Base-by-base conservation (phyloP, 2,888 invertebrate species). In the Drosophila subquinaria region DNA sequence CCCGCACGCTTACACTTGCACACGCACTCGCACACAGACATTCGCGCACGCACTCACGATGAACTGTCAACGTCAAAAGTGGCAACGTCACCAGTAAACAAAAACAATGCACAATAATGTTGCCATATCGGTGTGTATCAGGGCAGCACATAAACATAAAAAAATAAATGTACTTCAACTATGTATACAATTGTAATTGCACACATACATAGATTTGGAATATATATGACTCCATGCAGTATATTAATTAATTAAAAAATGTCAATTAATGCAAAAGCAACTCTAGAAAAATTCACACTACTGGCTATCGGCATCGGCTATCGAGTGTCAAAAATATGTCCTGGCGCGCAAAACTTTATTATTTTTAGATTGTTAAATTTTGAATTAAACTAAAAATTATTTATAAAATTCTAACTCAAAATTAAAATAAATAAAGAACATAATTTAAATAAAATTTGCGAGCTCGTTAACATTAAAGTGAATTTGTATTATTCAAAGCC, bases 11-110 rank as follows among this genome's bases (percentile, higher is more conserved):
- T 61, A 69, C 66, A 59, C 65, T 60, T 47, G 57, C 74, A 59
- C 51, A 52, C 74, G 17, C 67, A 40, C 59, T n/a, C 57, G 60
- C 55, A 36, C 5, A 27, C 27, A 27, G 27, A 9, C 33, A 52
- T 33, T 40, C n/a, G 45, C 13, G 69, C 76, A 71, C 47, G 53
- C 63, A 78, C 61, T 59, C 61, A 62, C 64, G 53, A 47, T 0
- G 61, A 76, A 73, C 76, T 80, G 82, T 79, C 83, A 82, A 82
- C 86, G 83, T 86, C 81, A 79, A 79, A 83, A 82, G 82, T 69
- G 70, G 65, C 69, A 69, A 81, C 77, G 82, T 81, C 71, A 77
- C 63, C 77, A 77, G 79, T 77, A 77, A 76, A 78, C 78, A 78
- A 77, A 78, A 78, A 78, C 70, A 78, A 63, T 66, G 47, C 30